Base-by-base conservation (phyloP, 1,140 invertebrate genomes). In the Drosophila sp. region DNA sequence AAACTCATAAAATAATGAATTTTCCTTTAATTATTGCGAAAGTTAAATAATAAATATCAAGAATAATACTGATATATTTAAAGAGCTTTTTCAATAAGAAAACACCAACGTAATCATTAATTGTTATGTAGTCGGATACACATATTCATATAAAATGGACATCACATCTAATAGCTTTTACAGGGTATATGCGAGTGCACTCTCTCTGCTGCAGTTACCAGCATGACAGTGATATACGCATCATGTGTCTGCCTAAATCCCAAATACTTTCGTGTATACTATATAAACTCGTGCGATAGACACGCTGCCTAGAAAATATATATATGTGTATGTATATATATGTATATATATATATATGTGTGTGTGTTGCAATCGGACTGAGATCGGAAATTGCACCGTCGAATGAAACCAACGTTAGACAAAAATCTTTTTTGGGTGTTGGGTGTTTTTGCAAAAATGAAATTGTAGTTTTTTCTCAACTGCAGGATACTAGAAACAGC, bases 331-430 rank as follows among this genome's bases (percentile, higher is more conserved):
- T n/a, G n/a, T n/a, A n/a, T n/a, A n/a, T n/a, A n/a, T n/a, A n/a
- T n/a, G n/a, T n/a, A n/a, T n/a, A n/a, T n/a, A n/a, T n/a, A 7
- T 7, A 29, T 21, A 9, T 45, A 45, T 9, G 9, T 38, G 5
- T 6, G 21, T 29, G 27, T 29, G 27, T 5, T 7, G 7, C 27
- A 29, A 29, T 6, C 27, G 27, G 2, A 9, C 2, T 16, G 11
- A 32, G 8, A 70, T 11, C 58, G 54, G 40, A 72, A 72, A 72
- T 67, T 72, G 46, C 56, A 45, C n/a, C 45, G 46, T 66, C 40
- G 14, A 16, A 38, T n/a, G 9, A 16, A 32, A 45, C 9, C 21
- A 29, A 63, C 18, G 21, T 27, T 14, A 40, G 29, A 36, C 62
- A 66, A 66, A 29, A 50, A 32, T 54, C 27, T 7, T 8, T 38